These are phyloP conservation scores for Diploptera punctata DNA, from an alignment of 2,888 invertebrate genomes.

Conservation along the genomic window DNA sequence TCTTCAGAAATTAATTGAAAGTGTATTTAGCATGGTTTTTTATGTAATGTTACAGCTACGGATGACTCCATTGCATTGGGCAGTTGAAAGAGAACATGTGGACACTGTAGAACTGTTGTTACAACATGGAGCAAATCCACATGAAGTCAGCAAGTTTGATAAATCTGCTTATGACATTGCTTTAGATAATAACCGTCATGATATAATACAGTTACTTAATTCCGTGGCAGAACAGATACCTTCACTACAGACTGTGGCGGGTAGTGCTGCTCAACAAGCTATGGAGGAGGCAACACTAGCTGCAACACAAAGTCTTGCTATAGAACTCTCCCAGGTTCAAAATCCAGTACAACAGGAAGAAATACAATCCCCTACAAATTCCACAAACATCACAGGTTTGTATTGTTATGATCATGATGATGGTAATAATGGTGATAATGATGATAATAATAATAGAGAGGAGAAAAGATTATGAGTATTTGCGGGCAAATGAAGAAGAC, in stretches of 20 bases:
- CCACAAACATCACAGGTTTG: not conserved
- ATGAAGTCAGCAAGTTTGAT: slow-evolving; percentile 73
- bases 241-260: not conserved
- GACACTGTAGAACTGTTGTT: slow-evolving; percentile 73
- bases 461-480: no score
- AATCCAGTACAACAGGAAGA: slow-evolving; percentile 43
- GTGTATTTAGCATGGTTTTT: no score
- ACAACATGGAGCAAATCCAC: slow-evolving; percentile 74
- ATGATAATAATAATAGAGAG: no score
- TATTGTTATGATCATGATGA: no score
- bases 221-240: slow-evolving; percentile 39
- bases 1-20: no score
- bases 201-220: slow-evolving; percentile 64
- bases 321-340: slow-evolving; percentile 40
- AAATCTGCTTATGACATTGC: slow-evolving; percentile 74
- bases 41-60: slow-evolving; percentile 74
- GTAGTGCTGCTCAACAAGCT: not conserved
- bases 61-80: slow-evolving; percentile 96
- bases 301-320: slow-evolving; percentile 46
- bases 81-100: slow-evolving; percentile 80
- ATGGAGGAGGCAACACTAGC: slow-evolving; percentile 52
- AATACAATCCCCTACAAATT: slow-evolving; percentile 30
- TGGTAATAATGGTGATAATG: no score
- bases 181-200: slow-evolving; percentile 66
- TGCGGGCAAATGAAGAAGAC: no score